These are phyloP conservation scores for Tanypteryx hageni DNA, from an alignment of 2,888 invertebrate genomes.

Conservation along the genomic window DNA sequence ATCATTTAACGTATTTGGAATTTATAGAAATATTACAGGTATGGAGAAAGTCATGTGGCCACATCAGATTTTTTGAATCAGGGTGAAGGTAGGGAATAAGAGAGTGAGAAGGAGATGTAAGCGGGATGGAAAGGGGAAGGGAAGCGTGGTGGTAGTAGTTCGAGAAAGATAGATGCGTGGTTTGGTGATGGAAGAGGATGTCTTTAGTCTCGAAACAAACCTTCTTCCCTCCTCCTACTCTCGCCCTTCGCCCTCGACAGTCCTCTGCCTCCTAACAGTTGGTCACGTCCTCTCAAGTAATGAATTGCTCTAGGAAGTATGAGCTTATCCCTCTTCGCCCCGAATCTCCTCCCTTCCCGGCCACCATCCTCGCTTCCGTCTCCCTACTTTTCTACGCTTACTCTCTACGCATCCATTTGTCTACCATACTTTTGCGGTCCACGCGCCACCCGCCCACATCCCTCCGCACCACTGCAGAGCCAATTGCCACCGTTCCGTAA, in stretches of 20 bases:
- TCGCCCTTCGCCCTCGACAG: background rate
- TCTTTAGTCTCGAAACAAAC: background rate
- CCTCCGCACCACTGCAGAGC: background rate
- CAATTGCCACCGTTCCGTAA: background rate
- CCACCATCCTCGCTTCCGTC: background rate
- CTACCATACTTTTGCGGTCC: background rate
- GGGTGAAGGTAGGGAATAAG: too few species aligned
- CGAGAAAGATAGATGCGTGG: background rate
- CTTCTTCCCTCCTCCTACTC: background rate
- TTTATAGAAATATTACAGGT: too few species aligned
- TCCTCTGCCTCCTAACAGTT: conserved; percentile 50
- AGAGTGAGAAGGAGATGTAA: too few species aligned
- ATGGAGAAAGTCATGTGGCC: too few species aligned
- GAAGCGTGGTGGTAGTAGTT: too few species aligned
- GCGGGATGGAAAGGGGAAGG: too few species aligned
- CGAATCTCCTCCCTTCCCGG: background rate
- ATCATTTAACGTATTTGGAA: too few species aligned
- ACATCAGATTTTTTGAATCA: too few species aligned
- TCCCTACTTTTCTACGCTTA: background rate
- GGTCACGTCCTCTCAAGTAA: conserved; percentile 61
- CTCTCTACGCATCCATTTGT: background rate
- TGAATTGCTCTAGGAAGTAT: conserved; percentile 59
- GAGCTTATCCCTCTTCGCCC: conserved; percentile 28
- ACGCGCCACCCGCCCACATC: background rate
- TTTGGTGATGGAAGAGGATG: background rate